These are phyloP conservation scores for Hylyphantes graminicola DNA, from an alignment of 1,140 invertebrate genomes.

Conservation along the genomic window DNA sequence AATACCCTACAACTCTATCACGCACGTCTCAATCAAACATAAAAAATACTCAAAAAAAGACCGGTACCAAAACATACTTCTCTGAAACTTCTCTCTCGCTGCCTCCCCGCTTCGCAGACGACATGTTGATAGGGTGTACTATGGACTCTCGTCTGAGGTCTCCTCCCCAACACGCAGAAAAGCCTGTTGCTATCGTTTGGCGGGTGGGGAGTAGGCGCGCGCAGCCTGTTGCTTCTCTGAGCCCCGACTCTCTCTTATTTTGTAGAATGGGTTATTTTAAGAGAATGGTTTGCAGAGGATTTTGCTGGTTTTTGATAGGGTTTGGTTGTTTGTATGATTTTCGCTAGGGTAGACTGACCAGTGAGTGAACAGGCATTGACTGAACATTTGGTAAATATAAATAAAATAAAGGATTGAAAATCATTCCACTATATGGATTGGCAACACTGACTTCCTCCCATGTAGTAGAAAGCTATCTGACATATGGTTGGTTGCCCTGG, in stretches of 20 bases:
- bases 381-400: too few relatives aligned
- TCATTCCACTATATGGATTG: too few relatives aligned
- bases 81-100: neutral
- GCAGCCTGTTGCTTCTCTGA: conserved; percentile 38
- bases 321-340: too few relatives aligned
- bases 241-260: conserved; percentile 16
- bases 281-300: neutral
- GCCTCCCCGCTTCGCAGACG: neutral
- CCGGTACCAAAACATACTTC: neutral
- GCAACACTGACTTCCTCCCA: too few relatives aligned
- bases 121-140: conserved; percentile 28
- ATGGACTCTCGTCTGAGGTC: conserved; percentile 40
- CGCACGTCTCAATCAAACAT: too few relatives aligned
- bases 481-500: too few relatives aligned
- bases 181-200: conserved; percentile 55
- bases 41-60: neutral
- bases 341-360: too few relatives aligned
- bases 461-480: too few relatives aligned
- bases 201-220: conserved; percentile 33
- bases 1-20: too few relatives aligned
- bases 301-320: too few relatives aligned
- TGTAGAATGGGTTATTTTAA: neutral
- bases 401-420: too few relatives aligned
- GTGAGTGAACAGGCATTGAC: too few relatives aligned
- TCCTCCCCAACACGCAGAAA: conserved; percentile 51